Percentiles rank a stretch among this genome's conserved stretches.
Evolutionary conservation across 2,797 vertebrate species (phyloP).

Genomic region (Aphelocoma californica): DNA sequence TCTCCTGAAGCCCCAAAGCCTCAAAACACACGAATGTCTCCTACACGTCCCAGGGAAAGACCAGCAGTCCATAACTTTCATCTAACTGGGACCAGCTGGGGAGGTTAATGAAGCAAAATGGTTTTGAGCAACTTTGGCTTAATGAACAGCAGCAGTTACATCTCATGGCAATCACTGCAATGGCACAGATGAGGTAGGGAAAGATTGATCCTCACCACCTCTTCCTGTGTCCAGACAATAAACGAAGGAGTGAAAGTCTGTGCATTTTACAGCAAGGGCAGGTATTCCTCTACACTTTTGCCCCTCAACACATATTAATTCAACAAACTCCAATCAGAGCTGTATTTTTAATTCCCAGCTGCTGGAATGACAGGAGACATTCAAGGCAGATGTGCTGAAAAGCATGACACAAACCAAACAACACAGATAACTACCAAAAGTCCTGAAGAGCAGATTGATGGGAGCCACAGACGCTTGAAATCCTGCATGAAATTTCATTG

Average conservation of each 20-base stretch:
- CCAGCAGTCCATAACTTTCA: background rate
- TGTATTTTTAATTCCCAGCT: background rate
- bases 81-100: background rate
- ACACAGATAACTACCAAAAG: background rate
- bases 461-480: background rate
- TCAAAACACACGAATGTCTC: background rate
- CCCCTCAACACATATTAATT: background rate
- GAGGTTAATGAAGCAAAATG: background rate
- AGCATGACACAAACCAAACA: background rate
- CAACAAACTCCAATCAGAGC: background rate
- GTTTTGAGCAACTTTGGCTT: conserved; percentile 46
- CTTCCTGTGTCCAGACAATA: background rate
- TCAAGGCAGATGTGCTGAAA: background rate
- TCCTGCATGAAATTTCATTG: background rate
- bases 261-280: background rate
- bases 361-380: background rate
- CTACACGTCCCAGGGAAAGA: background rate
- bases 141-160: background rate
- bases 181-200: background rate
- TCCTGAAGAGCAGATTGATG: background rate
- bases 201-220: background rate
- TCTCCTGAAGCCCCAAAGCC: background rate
- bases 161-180: background rate
- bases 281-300: background rate
- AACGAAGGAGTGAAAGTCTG: background rate